Evolutionary conservation across 2,797 vertebrate species (phyloP), one percentile per base, ranked within the genome.

Genomic region (Mareca penelope): DNA sequence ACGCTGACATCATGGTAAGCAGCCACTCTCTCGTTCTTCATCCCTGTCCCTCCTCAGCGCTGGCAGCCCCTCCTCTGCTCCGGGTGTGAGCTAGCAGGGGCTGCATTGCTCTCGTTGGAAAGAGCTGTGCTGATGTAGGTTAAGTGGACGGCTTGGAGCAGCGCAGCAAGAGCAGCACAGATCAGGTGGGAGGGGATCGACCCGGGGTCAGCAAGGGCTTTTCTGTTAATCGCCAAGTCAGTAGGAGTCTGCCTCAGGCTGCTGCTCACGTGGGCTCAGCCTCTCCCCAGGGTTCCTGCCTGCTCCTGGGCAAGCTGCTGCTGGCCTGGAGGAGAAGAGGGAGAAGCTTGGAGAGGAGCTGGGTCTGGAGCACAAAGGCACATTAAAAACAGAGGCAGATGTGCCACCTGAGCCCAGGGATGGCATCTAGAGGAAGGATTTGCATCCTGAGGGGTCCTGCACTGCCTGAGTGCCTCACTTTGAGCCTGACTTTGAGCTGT

Each of bases 1-100:
- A 98, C 7, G 99, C 99, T 0, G 99, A 99, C 90, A 98, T 97
- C 42, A 98, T 98, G 98, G 99, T 99, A 98, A 96, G 75, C 60
- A 94, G 31, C 79, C 79, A 39, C 73, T 63, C 37, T 89, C 82
- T 64, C 46, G 33, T 81, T 21, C 46, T 90, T 90, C 69, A 19
- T 85, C 63, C 48, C 39, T 91, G 21, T 35, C 50, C 31, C 40
- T 91, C 37, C 50, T 85, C 15, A 0, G 10, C 52, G 40, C 70
- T 72, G 76, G 52, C 67, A 93, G 21, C 39, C 76, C 71, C 56
- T 64, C n/a, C 65, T 39, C 23, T 71, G 60, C 63, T 48, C 16
- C 6, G 33, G 61, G 15, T 70, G 56, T 71, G 80, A 86, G 59
- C 44, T 37, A 50, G 42, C 35, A 44, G 82, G 35, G n/a, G 44